Conservation (phyloP, 2,888 invertebrate species). For the Acanthacorydalis orientalis region DNA sequence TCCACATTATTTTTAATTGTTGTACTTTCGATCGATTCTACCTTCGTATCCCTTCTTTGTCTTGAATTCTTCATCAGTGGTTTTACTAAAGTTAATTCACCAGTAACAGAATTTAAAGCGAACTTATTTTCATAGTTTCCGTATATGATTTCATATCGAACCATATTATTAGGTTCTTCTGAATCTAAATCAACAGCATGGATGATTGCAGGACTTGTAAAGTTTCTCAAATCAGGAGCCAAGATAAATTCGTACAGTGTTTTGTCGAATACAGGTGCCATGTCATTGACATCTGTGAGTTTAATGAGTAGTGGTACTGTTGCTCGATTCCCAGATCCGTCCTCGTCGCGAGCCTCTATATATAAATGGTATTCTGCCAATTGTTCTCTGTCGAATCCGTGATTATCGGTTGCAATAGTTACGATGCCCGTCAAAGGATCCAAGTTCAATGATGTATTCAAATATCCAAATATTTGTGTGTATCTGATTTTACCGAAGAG, state of each 20-base stretch:
- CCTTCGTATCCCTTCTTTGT: constrained; percentile 16
- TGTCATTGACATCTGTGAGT: constrained; percentile 42
- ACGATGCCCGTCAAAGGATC: constrained; percentile 66
- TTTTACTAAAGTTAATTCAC: constrained; percentile 48
- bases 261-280: constrained; percentile 69
- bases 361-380: constrained; percentile 60
- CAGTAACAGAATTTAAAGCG: constrained; percentile 56
- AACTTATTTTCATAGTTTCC: constrained; percentile 63
- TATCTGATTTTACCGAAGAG: constrained; percentile 62
- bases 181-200: constrained; percentile 74
- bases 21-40: not conserved
- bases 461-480: constrained; percentile 57
- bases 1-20: not conserved
- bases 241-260: constrained; percentile 65
- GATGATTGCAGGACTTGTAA: constrained; percentile 60
- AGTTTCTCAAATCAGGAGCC: constrained; percentile 52
- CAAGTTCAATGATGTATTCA: constrained; percentile 61
- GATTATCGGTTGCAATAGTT: constrained; percentile 56
- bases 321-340: constrained; percentile 61
- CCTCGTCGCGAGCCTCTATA: constrained; percentile 77
- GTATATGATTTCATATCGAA: constrained; percentile 66
- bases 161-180: constrained; percentile 68
- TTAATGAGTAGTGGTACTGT: constrained; percentile 57
- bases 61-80: constrained; percentile 19
- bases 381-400: constrained; percentile 68